Conservation (phyloP, 2,113 vertebrate genomes). For the Ctenomys sociabilis region DNA sequence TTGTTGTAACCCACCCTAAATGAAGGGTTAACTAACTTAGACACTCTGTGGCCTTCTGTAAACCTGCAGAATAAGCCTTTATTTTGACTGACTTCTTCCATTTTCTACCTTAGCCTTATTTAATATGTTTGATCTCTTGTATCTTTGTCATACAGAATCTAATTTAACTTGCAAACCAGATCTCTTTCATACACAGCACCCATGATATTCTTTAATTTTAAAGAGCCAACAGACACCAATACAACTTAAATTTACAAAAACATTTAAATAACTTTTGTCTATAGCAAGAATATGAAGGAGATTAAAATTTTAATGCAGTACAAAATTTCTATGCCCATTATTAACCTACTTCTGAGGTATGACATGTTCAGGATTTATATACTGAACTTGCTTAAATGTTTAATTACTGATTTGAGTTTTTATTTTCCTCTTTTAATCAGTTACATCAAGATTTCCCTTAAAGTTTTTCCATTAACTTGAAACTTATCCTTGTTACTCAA, state of each 20-base stretch:
- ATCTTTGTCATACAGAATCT: conserved; percentile 17
- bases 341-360: conserved; percentile 57
- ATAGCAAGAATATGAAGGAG: conserved; percentile 58
- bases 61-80: conserved; percentile 31
- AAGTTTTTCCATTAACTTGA: conserved; percentile 67
- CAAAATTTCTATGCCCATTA: conserved; percentile 53
- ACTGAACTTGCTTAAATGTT: conserved; percentile 48
- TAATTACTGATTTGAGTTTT: conserved; percentile 60
- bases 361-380: conserved; percentile 19
- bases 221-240: conserved; percentile 32
- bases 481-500: conserved; percentile 66
- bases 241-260: conserved; percentile 60
- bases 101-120: conserved; percentile 14
- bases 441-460: conserved; percentile 60
- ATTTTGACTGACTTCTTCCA: conserved; percentile 33
- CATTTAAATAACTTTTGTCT: conserved; percentile 54
- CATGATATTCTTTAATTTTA: conserved; percentile 22
- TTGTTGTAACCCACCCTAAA: not conserved
- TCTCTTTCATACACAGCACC: not conserved
- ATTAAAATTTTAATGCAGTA: conserved; percentile 61
- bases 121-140: not conserved
- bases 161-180: conserved; percentile 11
- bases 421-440: not conserved
- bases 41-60: not conserved
- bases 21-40: conserved; percentile 22